These are phyloP conservation scores for Microtus oregoni DNA, from an alignment of 2,113 vertebrate genomes.

Conservation along the genomic window DNA sequence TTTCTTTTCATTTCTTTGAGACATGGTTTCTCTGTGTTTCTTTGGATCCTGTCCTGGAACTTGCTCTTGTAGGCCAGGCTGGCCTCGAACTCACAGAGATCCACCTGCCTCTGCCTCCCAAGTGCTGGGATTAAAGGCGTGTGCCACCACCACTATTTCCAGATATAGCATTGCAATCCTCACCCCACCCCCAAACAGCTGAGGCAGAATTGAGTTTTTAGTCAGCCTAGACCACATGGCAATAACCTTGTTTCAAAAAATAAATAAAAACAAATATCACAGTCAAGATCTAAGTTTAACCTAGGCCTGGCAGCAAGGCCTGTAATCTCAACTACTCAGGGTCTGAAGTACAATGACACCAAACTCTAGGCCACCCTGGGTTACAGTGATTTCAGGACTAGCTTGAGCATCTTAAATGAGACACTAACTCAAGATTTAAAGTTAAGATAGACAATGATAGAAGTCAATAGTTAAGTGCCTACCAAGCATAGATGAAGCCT, in stretches of 20 bases:
- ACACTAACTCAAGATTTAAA: background rate
- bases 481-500: background rate
- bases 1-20: too few relatives aligned
- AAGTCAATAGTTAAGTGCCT: background rate
- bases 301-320: background rate
- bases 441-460: background rate
- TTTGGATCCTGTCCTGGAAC: too few relatives aligned
- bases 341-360: background rate
- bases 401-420: background rate
- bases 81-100: too few relatives aligned
- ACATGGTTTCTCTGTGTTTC: too few relatives aligned
- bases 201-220: background rate
- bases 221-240: background rate
- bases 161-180: background rate
- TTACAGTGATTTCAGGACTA: background rate
- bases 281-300: background rate
- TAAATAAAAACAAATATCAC: background rate
- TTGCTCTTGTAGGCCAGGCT: too few relatives aligned
- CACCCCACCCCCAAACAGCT: rapidly evolving
- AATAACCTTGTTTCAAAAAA: background rate
- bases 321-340: background rate
- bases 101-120: too few relatives aligned
- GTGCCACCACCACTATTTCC: too few relatives aligned
- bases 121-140: too few relatives aligned
- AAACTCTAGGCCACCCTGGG: background rate